Percentiles rank a stretch among this genome's conserved stretches.
Conservation (phyloP, 2,797 vertebrate species). For the Danio kyathit region DNA sequence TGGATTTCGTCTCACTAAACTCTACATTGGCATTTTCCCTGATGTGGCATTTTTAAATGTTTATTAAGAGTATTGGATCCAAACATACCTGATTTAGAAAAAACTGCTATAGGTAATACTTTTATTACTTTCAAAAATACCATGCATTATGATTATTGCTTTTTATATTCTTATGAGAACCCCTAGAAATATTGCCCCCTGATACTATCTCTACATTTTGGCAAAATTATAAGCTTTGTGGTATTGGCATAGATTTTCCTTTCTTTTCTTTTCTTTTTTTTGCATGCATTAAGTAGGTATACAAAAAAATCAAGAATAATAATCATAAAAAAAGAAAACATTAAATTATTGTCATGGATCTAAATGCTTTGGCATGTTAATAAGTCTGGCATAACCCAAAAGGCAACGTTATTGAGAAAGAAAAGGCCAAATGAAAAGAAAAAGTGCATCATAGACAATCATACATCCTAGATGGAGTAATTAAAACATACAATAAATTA, state of each 20-base stretch:
- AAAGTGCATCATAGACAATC: conserved; percentile 54
- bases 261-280: conserved; percentile 65
- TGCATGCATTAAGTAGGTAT: conserved; percentile 80
- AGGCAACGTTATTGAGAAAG: conserved; percentile 63
- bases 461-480: conserved; percentile 51
- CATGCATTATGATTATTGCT: conserved; percentile 98
- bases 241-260: conserved; percentile 86
- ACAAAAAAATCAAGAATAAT: conserved; percentile 61
- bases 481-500: conserved; percentile 54
- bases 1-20: conserved; percentile 76
- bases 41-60: conserved; percentile 87
- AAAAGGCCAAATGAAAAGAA: conserved; percentile 65
- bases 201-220: conserved; percentile 87
- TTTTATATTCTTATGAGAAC: conserved; percentile 91
- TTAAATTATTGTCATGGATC: conserved; percentile 56
- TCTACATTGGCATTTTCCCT: conserved; percentile 92
- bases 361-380: conserved; percentile 88
- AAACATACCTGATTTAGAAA: conserved; percentile 88
- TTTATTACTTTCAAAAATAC: conserved; percentile 86
- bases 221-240: conserved; percentile 86
- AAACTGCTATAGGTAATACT: conserved; percentile 88
- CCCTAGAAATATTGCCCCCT: conserved; percentile 89
- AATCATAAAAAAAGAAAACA: conserved; percentile 75
- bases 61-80: conserved; percentile 87
- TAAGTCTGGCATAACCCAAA: conserved; percentile 69